Conservation (phyloP, 37 sponge, comb jelly and placozoan genomes). For the Cliona cf. orientalis region DNA sequence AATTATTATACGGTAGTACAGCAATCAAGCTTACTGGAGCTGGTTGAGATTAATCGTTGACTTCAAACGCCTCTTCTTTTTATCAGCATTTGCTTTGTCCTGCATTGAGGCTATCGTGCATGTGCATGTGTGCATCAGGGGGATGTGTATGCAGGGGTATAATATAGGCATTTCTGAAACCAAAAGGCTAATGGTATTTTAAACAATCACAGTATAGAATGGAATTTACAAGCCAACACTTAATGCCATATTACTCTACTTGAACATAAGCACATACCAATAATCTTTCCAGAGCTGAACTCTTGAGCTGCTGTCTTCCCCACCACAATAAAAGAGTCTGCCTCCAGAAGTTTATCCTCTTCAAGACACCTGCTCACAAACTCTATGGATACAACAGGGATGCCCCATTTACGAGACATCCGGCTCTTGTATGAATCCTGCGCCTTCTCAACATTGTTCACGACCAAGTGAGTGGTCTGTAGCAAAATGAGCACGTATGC, state of each 20-base stretch:
- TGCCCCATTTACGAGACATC: slow-evolving; percentile 88
- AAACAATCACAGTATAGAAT: no score
- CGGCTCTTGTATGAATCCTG: slow-evolving; percentile 91
- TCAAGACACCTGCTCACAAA: slow-evolving; percentile 79
- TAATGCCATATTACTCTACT: no score
- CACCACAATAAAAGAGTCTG: slow-evolving; percentile 75
- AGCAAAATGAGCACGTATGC: background rate
- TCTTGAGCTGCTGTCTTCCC: slow-evolving; percentile 82
- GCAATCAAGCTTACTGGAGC: slow-evolving; percentile 50
- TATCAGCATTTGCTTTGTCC: slow-evolving; percentile 55
- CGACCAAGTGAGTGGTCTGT: slow-evolving; percentile 82
- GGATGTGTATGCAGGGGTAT: background rate
- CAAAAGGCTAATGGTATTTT: no score
- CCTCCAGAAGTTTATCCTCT: slow-evolving; percentile 72
- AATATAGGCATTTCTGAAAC: background rate
- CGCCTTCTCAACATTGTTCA: slow-evolving; percentile 81
- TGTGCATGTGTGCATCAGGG: background rate
- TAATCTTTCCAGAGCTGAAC: slow-evolving; percentile 88
- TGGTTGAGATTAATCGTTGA: slow-evolving; percentile 72
- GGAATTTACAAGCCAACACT: no score
- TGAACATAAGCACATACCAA: slow-evolving; percentile 62
- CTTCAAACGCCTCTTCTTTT: slow-evolving; percentile 49
- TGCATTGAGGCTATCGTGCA: slow-evolving; percentile 55
- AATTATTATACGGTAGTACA: background rate
- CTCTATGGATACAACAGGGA: slow-evolving; percentile 81